Percentiles rank a stretch among this genome's conserved stretches.
phyloP scores from a whole-genome alignment of 2,113 vertebrate species.

The Monopterus albus region DNA sequence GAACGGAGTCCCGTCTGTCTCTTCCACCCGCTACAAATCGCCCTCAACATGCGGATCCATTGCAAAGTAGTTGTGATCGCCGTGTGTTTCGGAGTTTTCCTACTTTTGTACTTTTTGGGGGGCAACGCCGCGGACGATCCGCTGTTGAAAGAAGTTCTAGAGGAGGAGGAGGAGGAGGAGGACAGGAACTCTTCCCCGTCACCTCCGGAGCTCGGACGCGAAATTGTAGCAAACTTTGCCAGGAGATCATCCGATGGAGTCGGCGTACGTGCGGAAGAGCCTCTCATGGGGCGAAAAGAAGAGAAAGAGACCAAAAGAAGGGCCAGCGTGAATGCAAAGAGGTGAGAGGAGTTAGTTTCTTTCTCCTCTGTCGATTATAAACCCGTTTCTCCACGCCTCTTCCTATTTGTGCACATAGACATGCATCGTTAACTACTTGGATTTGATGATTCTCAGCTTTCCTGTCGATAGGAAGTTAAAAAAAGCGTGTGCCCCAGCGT shows the following conservation, averaged over 20 bases:
- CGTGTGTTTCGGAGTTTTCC: constrained; percentile 81
- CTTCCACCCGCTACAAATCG: constrained; percentile 46
- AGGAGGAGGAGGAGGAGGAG: constrained; percentile 23
- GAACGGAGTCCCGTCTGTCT: constrained; percentile 46
- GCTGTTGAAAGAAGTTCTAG: constrained; percentile 69
- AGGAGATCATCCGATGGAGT: constrained; percentile 33
- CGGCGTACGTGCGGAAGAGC: constrained; percentile 40
- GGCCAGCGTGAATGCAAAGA: constrained; percentile 63
- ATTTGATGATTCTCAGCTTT: not conserved
- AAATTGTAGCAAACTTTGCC: constrained; percentile 65
- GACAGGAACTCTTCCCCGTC: constrained; percentile 43
- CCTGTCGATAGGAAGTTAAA: not conserved
- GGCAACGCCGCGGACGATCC: constrained; percentile 78
- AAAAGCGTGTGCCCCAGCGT: not conserved
- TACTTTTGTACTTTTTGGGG: constrained; percentile 86
- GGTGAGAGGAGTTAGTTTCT: constrained; percentile 67
- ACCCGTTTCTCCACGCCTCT: constrained; percentile 1
- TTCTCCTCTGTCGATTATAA: not conserved
- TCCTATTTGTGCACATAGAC: not conserved
- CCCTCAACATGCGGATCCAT: constrained; percentile 81
- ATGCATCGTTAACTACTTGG: not conserved
- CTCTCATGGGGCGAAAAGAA: constrained; percentile 40
- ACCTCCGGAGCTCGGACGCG: constrained; percentile 17
- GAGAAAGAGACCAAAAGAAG: constrained; percentile 40
- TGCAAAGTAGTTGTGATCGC: constrained; percentile 77